Base-by-base conservation (phyloP, 2,113 vertebrate genomes). In the Micromys minutus region DNA sequence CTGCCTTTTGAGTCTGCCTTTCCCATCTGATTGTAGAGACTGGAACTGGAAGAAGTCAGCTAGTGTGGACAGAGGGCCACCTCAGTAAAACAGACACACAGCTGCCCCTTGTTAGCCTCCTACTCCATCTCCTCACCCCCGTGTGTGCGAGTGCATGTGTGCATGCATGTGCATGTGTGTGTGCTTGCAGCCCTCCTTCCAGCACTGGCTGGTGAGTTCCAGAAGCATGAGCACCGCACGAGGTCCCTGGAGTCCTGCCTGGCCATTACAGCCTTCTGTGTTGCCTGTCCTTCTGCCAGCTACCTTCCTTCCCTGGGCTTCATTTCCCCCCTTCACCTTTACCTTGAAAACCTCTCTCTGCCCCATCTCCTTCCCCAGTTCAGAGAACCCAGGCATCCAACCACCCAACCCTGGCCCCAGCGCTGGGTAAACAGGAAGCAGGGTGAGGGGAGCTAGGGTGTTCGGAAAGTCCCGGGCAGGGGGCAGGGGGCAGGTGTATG, bases 351-450 rank as follows among this genome's bases (percentile, higher is more conserved):
- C 31, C n/a, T 39, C 77, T 69, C 59, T 76, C 72, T 61, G 74
- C 80, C 67, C 80, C 5, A 39, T 87, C 89, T 95, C 47, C 89
- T 86, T 97, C 96, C 87, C 91, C 80, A 93, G 55, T 97, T 97
- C 97, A 95, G 96, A 97, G 97, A 98, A 97, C 95, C 75, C 80
- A 85, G 85, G 90, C 97, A 96, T 96, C 93, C 93, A 94, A 76
- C 77, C 77, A 92, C 97, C 91, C 52, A 84, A 61, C 96, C 97
- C 94, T 21, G 93, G 87, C 97, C 97, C 94, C 22, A 94, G 89
- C 97, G 96, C 97, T 87, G 96, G 87, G 97, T 98, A 98, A 98
- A 97, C 97, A 97, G 97, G 97, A 97, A 97, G 95, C 94, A 61
- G 89, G 96, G 96, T 97, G 96, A 96, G 94, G 96, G 90, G 94